Percentiles rank a stretch among this genome's conserved stretches.
Conservation (phyloP, 1,140 invertebrate species). For the Orchestia grillus region DNA sequence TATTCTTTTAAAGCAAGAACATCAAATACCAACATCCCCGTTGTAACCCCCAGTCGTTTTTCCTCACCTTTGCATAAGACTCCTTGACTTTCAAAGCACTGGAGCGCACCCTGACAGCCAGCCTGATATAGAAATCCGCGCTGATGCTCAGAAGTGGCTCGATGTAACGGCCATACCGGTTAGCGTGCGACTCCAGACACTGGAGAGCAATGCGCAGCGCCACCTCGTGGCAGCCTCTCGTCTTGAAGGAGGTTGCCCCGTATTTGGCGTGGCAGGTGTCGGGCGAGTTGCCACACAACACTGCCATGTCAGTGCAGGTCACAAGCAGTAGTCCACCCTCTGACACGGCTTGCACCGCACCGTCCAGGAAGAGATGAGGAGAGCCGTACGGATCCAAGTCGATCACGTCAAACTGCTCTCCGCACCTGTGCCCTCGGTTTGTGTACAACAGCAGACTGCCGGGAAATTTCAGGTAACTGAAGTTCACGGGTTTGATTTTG, state of each 20-base stretch:
- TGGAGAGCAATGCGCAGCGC: conserved; percentile 92
- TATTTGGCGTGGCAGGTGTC: conserved; percentile 97
- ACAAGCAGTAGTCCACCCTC: conserved; percentile 85
- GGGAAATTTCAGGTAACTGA: conserved; percentile 66
- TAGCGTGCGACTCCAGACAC: conserved; percentile 91
- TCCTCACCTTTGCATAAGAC: conserved; percentile 68
- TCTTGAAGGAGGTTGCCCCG: conserved; percentile 88
- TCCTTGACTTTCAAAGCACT: conserved; percentile 87
- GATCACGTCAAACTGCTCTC: conserved; percentile 87
- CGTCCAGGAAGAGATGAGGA: conserved; percentile 92
- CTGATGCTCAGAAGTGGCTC: conserved; percentile 91
- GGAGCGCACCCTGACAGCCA: conserved; percentile 92
- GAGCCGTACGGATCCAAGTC: conserved; percentile 99
- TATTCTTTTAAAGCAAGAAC: not conserved
- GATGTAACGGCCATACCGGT: conserved; percentile 93
- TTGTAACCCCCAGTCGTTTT: not conserved
- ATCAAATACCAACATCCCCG: not conserved
- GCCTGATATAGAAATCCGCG: conserved; percentile 96
- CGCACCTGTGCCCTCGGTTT: conserved; percentile 76
- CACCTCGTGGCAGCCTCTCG: conserved; percentile 95
- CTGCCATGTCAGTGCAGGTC: conserved; percentile 98
- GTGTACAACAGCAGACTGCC: conserved; percentile 87
- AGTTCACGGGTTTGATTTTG: too few species aligned
- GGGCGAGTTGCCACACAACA: conserved; percentile 93
- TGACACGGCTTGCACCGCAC: conserved; percentile 85